Evolutionary conservation across 1,140 invertebrate genomes (phyloP).

Genomic region (Arctopsyche grandis): DNA sequence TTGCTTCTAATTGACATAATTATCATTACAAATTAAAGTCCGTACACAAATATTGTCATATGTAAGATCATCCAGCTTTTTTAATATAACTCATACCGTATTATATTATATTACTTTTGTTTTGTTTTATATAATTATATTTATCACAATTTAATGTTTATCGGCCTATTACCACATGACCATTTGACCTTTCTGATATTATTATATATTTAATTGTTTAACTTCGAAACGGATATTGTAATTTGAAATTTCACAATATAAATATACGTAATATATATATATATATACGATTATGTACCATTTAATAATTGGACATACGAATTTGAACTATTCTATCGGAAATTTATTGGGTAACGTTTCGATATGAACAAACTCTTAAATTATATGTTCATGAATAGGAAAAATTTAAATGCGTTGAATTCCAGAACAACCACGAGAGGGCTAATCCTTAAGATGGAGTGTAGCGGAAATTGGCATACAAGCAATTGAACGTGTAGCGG

Average conservation of each 20-base stretch:
- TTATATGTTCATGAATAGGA: too few relatives aligned
- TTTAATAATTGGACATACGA: not conserved
- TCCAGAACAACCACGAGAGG: too few relatives aligned
- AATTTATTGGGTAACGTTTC: too few relatives aligned
- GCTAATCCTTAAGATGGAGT: too few relatives aligned
- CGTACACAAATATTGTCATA: too few relatives aligned
- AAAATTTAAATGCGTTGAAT: too few relatives aligned
- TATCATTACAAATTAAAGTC: too few relatives aligned
- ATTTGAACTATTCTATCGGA: not conserved
- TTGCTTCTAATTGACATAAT: too few relatives aligned
- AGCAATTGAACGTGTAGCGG: not conserved
- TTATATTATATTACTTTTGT: too few relatives aligned
- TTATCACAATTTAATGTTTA: constrained; percentile 6
- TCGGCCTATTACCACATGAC: not conserved
- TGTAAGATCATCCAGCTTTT: too few relatives aligned
- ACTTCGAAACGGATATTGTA: not conserved
- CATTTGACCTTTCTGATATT: constrained; percentile 8
- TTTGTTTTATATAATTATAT: not conserved
- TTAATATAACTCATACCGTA: too few relatives aligned
- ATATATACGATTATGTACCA: not conserved
- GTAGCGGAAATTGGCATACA: not conserved
- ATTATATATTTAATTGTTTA: constrained; percentile 1
- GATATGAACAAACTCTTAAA: too few relatives aligned
- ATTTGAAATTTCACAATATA: not conserved
- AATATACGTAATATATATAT: not conserved